Evolutionary conservation across 2,797 vertebrate genomes (phyloP).

Genomic region (Remorina albescens): DNA sequence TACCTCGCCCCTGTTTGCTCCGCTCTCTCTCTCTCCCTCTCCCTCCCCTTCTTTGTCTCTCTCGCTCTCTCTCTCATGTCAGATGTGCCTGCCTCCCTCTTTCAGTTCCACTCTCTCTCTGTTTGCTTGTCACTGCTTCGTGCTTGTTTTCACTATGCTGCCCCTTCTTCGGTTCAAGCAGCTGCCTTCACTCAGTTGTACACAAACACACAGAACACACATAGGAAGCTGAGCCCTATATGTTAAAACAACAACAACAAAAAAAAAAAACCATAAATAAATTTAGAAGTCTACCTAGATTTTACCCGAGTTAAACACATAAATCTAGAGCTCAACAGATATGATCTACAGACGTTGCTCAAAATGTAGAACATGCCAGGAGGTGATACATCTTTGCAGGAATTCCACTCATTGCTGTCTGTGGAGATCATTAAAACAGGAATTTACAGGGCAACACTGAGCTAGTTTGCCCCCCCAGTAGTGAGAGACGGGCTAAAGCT

Average conservation of each 20-base stretch:
- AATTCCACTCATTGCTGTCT: constrained; percentile 78
- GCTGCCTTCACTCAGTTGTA: constrained; percentile 7
- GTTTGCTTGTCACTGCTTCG: constrained; percentile 16
- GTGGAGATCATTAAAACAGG: constrained; percentile 72
- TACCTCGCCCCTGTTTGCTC: constrained; percentile 76
- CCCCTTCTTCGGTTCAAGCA: constrained; percentile 10
- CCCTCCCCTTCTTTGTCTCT: constrained; percentile 5
- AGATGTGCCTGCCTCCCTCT: constrained; percentile 45
- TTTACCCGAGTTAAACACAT: not conserved
- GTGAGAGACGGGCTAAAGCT: constrained; percentile 28
- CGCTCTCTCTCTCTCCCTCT: constrained; percentile 21
- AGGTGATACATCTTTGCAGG: constrained; percentile 62
- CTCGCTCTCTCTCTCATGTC: constrained; percentile 26
- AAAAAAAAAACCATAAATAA: not conserved
- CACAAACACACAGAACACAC: constrained; percentile 11
- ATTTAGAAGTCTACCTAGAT: not conserved
- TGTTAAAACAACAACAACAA: constrained; percentile 4
- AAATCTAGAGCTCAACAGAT: not conserved
- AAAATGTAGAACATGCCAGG: constrained; percentile 46
- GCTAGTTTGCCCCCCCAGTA: constrained; percentile 60
- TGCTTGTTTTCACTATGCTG: constrained; percentile 22
- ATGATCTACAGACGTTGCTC: constrained; percentile 17
- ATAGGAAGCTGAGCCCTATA: not conserved
- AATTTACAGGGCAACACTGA: constrained; percentile 71
- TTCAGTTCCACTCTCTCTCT: constrained; percentile 23